Evolutionary conservation across 2,888 invertebrate species (phyloP).

Genomic region (Cinara cedri): DNA sequence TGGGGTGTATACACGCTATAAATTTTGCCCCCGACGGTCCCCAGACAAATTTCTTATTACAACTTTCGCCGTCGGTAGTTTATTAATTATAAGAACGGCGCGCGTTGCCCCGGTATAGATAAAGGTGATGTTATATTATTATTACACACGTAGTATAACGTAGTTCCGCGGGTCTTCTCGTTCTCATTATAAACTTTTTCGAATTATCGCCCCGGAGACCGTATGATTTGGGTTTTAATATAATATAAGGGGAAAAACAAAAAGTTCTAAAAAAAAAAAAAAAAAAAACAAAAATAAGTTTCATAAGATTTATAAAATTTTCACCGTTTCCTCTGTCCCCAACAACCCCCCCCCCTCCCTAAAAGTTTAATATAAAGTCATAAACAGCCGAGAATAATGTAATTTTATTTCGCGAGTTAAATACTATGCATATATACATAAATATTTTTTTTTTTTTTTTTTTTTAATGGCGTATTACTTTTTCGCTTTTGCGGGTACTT

Average conservation of each 20-base stretch:
- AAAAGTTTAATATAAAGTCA: not conserved
- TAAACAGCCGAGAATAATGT: constrained; percentile 22
- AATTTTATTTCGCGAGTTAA: constrained; percentile 13
- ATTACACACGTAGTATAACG: constrained; percentile 45
- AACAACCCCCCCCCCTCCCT: too few species aligned
- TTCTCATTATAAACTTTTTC: constrained; percentile 56
- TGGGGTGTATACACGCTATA: constrained; percentile 30
- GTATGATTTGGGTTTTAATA: constrained; percentile 50
- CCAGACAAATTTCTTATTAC: constrained; percentile 53
- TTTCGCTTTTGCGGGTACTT: not conserved
- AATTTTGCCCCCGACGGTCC: constrained; percentile 38
- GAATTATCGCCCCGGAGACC: constrained; percentile 53
- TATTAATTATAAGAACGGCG: constrained; percentile 54
- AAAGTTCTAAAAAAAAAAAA: constrained; percentile 13
- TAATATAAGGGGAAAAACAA: constrained; percentile 28
- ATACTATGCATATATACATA: too few species aligned
- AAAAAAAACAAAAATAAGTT: constrained; percentile 23
- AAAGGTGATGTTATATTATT: constrained; percentile 55
- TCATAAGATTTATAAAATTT: constrained; percentile 48
- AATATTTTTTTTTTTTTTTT: too few species aligned
- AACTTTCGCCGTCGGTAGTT: constrained; percentile 54
- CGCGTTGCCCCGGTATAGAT: constrained; percentile 31
- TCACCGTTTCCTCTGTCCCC: not conserved
- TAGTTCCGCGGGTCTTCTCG: constrained; percentile 27
- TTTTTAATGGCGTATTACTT: constrained; percentile 2